Evolutionary conservation across 37 sponge, comb jelly and placozoan genomes (phyloP).

Genomic region (Hexactinellida sp.): DNA sequence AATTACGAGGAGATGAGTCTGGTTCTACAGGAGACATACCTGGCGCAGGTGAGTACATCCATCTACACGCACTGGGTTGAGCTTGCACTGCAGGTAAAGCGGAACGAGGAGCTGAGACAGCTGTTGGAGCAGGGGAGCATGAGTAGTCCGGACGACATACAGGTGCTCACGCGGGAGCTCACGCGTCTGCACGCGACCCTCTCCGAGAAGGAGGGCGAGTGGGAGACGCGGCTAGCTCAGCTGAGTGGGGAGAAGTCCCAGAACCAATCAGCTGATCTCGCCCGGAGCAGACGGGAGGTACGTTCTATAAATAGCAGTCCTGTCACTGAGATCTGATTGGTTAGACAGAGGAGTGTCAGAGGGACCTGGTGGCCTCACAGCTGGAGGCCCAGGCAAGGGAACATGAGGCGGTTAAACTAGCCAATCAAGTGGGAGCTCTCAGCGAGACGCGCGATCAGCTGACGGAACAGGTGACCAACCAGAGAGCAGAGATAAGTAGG

Average conservation of each 20-base stretch:
- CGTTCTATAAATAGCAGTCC: too few relatives aligned
- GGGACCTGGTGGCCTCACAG: neutral
- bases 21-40: neutral
- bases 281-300: too few relatives aligned
- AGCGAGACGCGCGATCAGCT: neutral
- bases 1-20: neutral
- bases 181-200: neutral
- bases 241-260: too few relatives aligned
- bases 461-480: neutral
- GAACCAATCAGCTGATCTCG: neutral
- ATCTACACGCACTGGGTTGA: neutral
- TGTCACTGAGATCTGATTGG: too few relatives aligned
- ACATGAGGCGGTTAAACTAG: neutral
- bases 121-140: constrained; percentile 16
- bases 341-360: neutral
- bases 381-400: neutral
- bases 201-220: neutral
- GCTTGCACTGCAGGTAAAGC: neutral
- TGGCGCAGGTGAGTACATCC: neutral
- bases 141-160: neutral
- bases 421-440: neutral
- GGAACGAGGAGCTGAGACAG: neutral
- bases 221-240: neutral
- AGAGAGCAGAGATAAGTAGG: neutral
- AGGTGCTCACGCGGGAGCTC: neutral